Evolutionary conservation across 1,140 invertebrate genomes (phyloP).

Genomic region (Pogonomyrmex barbatus): DNA sequence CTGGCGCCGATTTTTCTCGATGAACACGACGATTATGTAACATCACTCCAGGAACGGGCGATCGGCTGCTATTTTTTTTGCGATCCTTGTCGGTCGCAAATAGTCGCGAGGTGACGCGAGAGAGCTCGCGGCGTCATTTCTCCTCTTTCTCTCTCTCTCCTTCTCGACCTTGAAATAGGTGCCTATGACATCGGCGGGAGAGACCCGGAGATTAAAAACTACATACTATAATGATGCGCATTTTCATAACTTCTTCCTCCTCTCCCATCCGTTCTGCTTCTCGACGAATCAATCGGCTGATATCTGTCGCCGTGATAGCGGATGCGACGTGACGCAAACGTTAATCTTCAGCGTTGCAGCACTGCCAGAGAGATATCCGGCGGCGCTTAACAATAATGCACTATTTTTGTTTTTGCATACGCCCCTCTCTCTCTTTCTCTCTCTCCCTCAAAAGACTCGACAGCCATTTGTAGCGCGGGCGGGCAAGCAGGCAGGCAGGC

Average conservation of each 20-base stretch:
- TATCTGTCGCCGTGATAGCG: conserved; percentile 29
- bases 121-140: neutral
- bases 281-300: conserved; percentile 29
- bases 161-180: conserved; percentile 17
- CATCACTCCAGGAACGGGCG: neutral
- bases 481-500: too few relatives aligned
- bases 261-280: neutral
- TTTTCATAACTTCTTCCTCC: neutral
- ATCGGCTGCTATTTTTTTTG: conserved; percentile 15
- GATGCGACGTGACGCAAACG: conserved; percentile 24
- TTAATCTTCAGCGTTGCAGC: conserved; percentile 8
- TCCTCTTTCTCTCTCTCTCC: neutral
- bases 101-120: conserved; percentile 9
- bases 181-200: neutral
- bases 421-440: neutral
- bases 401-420: conserved; percentile 22
- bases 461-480: too few relatives aligned
- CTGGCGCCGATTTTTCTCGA: conserved; percentile 38
- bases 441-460: too few relatives aligned
- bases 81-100: conserved; percentile 24
- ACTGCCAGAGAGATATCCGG: neutral
- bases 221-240: conserved; percentile 11
- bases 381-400: conserved; percentile 18
- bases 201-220: neutral
- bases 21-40: neutral